Percentiles rank a stretch among this genome's conserved stretches.
These are phyloP conservation scores for Toxonevra muliebris DNA, from an alignment of 2,888 invertebrate species.

Conservation along the genomic window DNA sequence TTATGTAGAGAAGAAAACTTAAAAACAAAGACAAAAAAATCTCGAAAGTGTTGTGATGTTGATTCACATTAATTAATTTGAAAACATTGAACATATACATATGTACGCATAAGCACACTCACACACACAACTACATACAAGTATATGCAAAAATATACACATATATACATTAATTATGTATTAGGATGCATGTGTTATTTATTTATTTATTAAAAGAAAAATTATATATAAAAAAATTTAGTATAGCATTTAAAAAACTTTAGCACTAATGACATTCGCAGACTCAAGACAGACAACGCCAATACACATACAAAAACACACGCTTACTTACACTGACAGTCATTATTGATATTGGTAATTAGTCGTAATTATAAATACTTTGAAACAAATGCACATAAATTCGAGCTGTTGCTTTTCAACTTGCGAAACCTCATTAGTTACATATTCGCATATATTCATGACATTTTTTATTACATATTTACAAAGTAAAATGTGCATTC, in stretches of 20 bases:
- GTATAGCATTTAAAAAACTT: not conserved
- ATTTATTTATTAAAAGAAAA: not conserved
- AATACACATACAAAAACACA: not conserved
- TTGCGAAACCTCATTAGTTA: too few relatives aligned
- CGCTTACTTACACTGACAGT: not conserved
- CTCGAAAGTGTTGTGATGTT: constrained; percentile 64
- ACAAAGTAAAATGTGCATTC: too few relatives aligned
- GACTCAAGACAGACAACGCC: not conserved
- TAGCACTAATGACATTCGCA: not conserved
- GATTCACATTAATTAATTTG: constrained; percentile 40
- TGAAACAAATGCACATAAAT: too few relatives aligned
- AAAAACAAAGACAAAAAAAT: constrained; percentile 43
- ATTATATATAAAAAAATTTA: not conserved
- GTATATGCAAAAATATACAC: constrained; percentile 8
- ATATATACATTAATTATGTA: not conserved
- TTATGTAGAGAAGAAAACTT: not conserved
- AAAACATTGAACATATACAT: constrained; percentile 24
- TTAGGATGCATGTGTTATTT: not conserved
- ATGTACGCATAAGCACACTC: constrained; percentile 17
- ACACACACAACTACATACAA: constrained; percentile 19
- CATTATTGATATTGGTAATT: too few relatives aligned
- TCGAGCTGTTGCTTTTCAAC: too few relatives aligned
- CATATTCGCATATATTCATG: too few relatives aligned
- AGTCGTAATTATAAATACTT: too few relatives aligned
- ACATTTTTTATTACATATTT: too few relatives aligned